Evolutionary conservation across 1,140 invertebrate species (phyloP), one percentile per base, ranked within the genome.

Genomic region (Panulirus ornatus): DNA sequence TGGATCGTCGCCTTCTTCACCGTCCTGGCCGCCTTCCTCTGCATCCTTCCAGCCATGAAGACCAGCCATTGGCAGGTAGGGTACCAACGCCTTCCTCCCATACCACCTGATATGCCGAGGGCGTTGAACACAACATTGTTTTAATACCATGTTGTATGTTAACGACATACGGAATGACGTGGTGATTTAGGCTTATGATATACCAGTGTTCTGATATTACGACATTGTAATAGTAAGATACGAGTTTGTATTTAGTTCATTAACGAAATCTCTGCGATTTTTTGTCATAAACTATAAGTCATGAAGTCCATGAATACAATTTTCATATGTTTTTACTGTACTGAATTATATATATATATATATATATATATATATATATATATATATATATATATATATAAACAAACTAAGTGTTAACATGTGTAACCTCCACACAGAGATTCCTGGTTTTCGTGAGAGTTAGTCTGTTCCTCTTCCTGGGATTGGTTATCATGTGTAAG

Each of bases 1-100:
- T 93, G 96, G 16, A 94, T 95, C n/a, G 93, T 93, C 27, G 93
- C 94, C 30, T 95, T 95, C 87, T 81, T 94, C 30, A 94, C 95
- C 47, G 78, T 96, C 9, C 93, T 93, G 0, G 70, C 95, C 38
- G 94, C 94, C 34, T 94, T 95, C 87, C 82, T 95, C 30, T 93
- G 95, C 40, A 88, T 95, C 63, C 94, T 94, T 0, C 94, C 95
- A 6, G 94, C 94, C 6, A 6, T 38, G 27, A 34, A 14, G 19
- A 66, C 93, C 47, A 93, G 93, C 42, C 94, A 93, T n/a, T n/a
- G n/a, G 92, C 92, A 94, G 93, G 95, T 95, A 93, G 93, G 93
- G 93, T 71, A 79, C n/a, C n/a, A n/a, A 58, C 19, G 3, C 16
- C 16, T 54, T 58, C 54, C 0, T 54, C 51, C 0, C 22, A 54